Evolutionary conservation across 2,113 vertebrate species (phyloP).

Genomic region (Chaenogobius annularis): DNA sequence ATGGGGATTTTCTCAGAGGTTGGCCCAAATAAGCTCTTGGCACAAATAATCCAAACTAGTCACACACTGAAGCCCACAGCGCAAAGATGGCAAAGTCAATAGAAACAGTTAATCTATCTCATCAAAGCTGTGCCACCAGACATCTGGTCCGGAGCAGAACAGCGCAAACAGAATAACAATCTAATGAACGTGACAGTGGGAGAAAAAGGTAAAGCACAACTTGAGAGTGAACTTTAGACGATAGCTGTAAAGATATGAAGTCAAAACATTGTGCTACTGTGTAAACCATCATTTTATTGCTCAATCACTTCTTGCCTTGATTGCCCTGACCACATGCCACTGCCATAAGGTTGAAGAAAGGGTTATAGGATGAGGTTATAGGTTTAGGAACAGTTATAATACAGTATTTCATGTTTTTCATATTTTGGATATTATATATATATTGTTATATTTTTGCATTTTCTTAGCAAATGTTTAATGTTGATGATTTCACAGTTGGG

Average conservation of each 20-base stretch:
- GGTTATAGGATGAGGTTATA: too few relatives aligned
- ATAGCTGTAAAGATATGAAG: background rate
- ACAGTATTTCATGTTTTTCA: too few relatives aligned
- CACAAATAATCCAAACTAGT: conserved; percentile 18
- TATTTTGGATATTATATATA: too few relatives aligned
- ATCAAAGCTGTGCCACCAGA: conserved; percentile 29
- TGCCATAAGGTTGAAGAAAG: too few relatives aligned
- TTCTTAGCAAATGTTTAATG: too few relatives aligned
- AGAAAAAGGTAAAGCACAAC: conserved; percentile 24
- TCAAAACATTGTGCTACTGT: background rate
- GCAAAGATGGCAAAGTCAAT: conserved; percentile 14
- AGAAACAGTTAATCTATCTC: conserved; percentile 43
- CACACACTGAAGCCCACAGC: conserved; percentile 9
- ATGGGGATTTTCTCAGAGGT: background rate
- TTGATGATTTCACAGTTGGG: too few relatives aligned
- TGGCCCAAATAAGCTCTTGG: conserved; percentile 12
- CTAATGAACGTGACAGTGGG: conserved; percentile 7
- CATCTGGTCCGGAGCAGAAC: conserved; percentile 17
- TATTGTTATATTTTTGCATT: too few relatives aligned
- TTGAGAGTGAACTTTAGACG: conserved; percentile 4
- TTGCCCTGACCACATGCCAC: too few relatives aligned
- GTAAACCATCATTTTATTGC: too few relatives aligned
- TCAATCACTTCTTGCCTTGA: too few relatives aligned
- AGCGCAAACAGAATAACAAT: conserved; percentile 11
- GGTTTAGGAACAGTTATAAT: too few relatives aligned